Base-by-base conservation (phyloP, 2,888 invertebrate species). In the Ptilodon capucinus region DNA sequence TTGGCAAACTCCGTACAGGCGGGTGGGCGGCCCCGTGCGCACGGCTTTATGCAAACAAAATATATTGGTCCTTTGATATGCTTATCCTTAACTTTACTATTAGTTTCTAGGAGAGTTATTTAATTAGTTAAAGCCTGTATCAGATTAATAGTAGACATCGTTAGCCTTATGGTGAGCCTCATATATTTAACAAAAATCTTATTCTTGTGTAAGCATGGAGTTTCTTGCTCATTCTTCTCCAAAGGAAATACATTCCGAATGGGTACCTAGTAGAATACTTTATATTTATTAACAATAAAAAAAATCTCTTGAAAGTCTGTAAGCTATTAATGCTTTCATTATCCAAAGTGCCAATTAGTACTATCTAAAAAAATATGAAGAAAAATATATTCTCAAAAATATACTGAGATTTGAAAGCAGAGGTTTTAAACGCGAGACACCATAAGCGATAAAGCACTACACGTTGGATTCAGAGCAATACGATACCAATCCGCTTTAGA, bases 401-500 rank as follows among this genome's bases (percentile, higher is more conserved):
- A 60, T 57, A 56, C 56, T 63, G 63, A 51, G 46, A 51, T 59
- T 60, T 49, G 61, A 54, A 55, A 55, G 46, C 50, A 64, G 46
- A 57, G 54, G 54, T 57, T 60, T 64, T 59, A 51, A 52, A 57
- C 42, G 45, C 59, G 54, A 51, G 48, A 51, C 54, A 65, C 57
- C 52, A 61, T 52, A 56, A 60, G 68, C 72, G 68, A 75, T 77
- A 78, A 71, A 77, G 72, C 72, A 76, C 73, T 76, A 73, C 68
- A 74, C 74, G 74, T 74, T 70, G 64, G 66, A 76, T 69, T 58
- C 73, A 74, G 65, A 73, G 71, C 68, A 60, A 72, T 64, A 74
- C 74, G 64, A 76, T 63, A 74, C 68, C 73, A 80, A 83, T 84
- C 81, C 76, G 80, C 75, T 79, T 79, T 79, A 68, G 62, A 70